Conservation (phyloP, 1,140 invertebrate species). For the Venustaconcha ellipsiformis region DNA sequence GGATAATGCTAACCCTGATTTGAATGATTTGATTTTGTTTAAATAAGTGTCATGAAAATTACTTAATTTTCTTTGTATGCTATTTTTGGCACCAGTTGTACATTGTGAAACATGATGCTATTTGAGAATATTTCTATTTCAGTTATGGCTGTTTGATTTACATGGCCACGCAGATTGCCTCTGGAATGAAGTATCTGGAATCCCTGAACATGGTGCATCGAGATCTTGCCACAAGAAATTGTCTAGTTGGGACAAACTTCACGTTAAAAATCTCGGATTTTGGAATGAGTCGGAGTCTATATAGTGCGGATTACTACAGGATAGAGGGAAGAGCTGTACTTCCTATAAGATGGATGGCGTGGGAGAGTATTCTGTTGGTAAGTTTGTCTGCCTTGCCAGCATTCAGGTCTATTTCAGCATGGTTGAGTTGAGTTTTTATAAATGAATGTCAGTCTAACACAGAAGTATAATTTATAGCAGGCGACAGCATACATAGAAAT, state of each 20-base stretch:
- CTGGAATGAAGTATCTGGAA: constrained; percentile 90
- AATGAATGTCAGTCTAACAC: no score
- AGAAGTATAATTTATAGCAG: no score
- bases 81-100: not conserved
- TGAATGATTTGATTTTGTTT: no score
- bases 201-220: constrained; percentile 83
- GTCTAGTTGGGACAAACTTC: constrained; percentile 85
- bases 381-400: constrained; percentile 54
- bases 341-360: constrained; percentile 91
- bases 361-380: constrained; percentile 87
- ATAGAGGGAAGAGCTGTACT: constrained; percentile 84
- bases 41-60: no score
- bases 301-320: constrained; percentile 84
- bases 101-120: not conserved
- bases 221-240: constrained; percentile 85
- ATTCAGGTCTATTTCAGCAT: no score
- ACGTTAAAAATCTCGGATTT: constrained; percentile 93
- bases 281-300: constrained; percentile 89
- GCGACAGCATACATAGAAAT: no score
- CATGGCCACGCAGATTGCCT: constrained; percentile 86
- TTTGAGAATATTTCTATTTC: constrained; percentile 50
- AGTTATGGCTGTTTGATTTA: constrained; percentile 85
- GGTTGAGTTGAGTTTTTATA: no score
- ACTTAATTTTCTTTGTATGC: no score
- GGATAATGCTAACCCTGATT: no score